Base-by-base conservation (phyloP, 2,797 vertebrate species). In the Myoxocephalus aenaeus region DNA sequence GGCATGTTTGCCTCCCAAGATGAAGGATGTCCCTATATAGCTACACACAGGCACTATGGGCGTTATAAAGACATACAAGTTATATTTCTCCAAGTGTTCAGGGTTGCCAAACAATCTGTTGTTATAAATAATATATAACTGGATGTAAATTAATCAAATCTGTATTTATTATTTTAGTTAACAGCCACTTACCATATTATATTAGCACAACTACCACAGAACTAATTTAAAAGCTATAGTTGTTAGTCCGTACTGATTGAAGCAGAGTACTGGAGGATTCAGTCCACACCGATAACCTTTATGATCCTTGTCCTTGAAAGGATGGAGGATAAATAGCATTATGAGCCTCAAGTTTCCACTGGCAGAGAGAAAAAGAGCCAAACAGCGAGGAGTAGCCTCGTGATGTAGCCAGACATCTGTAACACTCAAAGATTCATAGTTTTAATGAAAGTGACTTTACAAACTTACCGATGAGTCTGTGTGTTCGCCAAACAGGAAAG, bases 391-490 rank as follows among this genome's bases (percentile, higher is more conserved):
- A 36, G 20, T 22, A 5, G 4, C 0, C 8, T 3, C 11, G 0
- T 29, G 2, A n/a, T 58, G 50, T 20, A 11, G 40, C 40, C 2
- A 14, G n/a, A 70, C 32, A 34, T 53, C 2, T 51, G 7, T 20
- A 29, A 57, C 34, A 38, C 6, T 42, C 11, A 61, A 6, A 38
- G 0, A 13, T 10, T 15, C 0, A 54, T 29, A 8, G 17, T 1
- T 22, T 22, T 32, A 18, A 6, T 34, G 4, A 46, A 73, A 36
- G 40, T 54, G 32, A 7, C 54, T 61, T 71, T 1, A 48, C 34
- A 65, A 22, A 93, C 92, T 88, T 72, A 93, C 93, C 86, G 34
- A 50, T 22, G 63, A 70, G 79, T 22, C 59, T 9, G 61, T 36
- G 22, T 40, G 50, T 54, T 36, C 8, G 91, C 86, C 86, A 89